Evolutionary conservation across 2,888 invertebrate species (phyloP), one percentile per base, ranked within the genome.

Genomic region (Ectobius pallidus): DNA sequence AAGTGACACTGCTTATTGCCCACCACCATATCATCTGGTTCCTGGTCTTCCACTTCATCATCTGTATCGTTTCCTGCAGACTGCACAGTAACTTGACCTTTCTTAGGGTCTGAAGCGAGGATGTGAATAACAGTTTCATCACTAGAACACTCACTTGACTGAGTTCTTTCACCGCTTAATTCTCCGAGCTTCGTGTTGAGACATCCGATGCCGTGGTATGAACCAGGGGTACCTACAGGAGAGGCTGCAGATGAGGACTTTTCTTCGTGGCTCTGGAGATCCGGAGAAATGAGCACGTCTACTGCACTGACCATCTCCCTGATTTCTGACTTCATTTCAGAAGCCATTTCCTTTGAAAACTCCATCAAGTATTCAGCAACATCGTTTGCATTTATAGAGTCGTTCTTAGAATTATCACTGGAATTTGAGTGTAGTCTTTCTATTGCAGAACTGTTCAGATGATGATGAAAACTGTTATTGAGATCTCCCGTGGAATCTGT

Each of bases 291-390:
- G 83, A 90, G 86, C 79, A 88, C 91, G 77, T 92, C 92, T 1
- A 92, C 92, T 61, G 91, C 90, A 80, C 86, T 90, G 0, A 90
- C 90, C 83, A 90, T 89, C 81, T 91, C 91, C 63, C 91, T 86
- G 75, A 92, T 92, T 81, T 92, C 92, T 4, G 90, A 90, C 81
- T 92, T 93, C 22, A 93, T 90, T 83, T 92, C 92, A 69, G 91
- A 91, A 9, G 92, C 91, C 90, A 92, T 92, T 80, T 92, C 90
- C 79, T 88, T 89, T 0, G 92, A 92, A 80, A 91, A 90, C 76
- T 92, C 92, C 86, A 92, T 91, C 63, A 93, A 82, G 81, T 92
- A 92, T 80, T 92, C 91, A 0, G 92, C 91, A 58, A 92, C 91
- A 79, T 92, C 91, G 80, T 89, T 89, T 0, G 92, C 90, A 44